Evolutionary conservation across 2,888 invertebrate genomes (phyloP).

Genomic region (Rhingia rostrata): DNA sequence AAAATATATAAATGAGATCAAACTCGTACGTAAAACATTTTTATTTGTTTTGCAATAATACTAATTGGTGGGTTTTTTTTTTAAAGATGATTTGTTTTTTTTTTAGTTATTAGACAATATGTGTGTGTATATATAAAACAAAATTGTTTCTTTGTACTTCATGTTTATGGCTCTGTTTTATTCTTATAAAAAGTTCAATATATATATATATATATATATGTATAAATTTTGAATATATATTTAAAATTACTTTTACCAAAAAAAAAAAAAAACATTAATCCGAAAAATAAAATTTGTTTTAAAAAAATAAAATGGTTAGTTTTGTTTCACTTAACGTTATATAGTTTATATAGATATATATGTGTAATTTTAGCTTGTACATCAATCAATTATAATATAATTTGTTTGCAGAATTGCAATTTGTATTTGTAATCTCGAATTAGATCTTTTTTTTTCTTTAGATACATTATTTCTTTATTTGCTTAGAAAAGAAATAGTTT

Average conservation of each 20-base stretch:
- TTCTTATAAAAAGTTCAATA: constrained; percentile 39
- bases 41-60: constrained; percentile 72
- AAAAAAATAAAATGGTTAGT: constrained; percentile 34
- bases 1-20: constrained; percentile 74
- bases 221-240: constrained; percentile 33
- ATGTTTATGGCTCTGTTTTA: constrained; percentile 73
- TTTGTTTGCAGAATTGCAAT: constrained; percentile 14
- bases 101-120: constrained; percentile 4
- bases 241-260: constrained; percentile 9
- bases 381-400: constrained; percentile 54
- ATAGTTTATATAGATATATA: constrained; percentile 60
- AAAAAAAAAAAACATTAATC: constrained; percentile 41
- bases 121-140: constrained; percentile 21
- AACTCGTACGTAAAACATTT: constrained; percentile 73
- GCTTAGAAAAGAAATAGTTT: constrained; percentile 46
- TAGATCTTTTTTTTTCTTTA: constrained; percentile 77
- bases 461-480: constrained; percentile 37
- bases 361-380: constrained; percentile 59
- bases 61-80: constrained; percentile 72
- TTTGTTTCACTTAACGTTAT: constrained; percentile 50
- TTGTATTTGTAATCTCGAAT: constrained; percentile 77
- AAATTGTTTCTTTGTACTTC: constrained; percentile 65
- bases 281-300: constrained; percentile 22
- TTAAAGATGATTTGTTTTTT: constrained; percentile 38
- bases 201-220: not conserved